These are phyloP conservation scores for Australoheros facetus DNA, from an alignment of 2,797 vertebrate genomes.

Conservation along the genomic window DNA sequence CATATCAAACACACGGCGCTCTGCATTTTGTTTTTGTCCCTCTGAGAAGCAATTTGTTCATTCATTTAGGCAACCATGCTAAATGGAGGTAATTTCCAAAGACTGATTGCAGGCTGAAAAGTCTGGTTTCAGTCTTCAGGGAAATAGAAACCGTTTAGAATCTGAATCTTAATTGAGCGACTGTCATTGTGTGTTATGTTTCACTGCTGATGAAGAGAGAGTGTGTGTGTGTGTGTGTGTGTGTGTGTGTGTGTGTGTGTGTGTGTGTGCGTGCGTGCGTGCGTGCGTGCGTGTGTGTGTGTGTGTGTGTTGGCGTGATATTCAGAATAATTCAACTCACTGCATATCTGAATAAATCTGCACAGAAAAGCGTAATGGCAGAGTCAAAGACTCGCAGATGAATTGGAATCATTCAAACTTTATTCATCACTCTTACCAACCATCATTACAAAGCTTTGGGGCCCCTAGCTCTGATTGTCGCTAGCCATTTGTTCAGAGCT, in stretches of 20 bases:
- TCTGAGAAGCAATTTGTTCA: conserved; percentile 49
- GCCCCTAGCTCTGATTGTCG: conserved; percentile 72
- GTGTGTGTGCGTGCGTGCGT: too few species aligned
- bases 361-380: background rate
- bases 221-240: conserved; percentile 2
- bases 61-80: conserved; percentile 12
- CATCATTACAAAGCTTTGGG: conserved; percentile 64
- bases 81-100: conserved; percentile 47
- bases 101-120: conserved; percentile 50
- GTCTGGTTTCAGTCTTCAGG: conserved; percentile 44
- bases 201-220: conserved; percentile 8
- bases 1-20: conserved; percentile 45
- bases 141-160: conserved; percentile 42
- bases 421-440: conserved; percentile 56
- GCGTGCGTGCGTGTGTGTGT: too few species aligned
- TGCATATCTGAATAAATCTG: conserved; percentile 34
- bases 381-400: conserved; percentile 28
- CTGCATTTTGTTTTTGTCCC: conserved; percentile 43
- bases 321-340: conserved; percentile 24
- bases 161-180: conserved; percentile 44
- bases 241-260: too few species aligned
- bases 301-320: background rate
- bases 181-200: conserved; percentile 25
- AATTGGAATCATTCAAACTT: conserved; percentile 66
- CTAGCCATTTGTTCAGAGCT: conserved; percentile 49